Percentiles rank a stretch among this genome's conserved stretches.
phyloP scores from a whole-genome alignment of 2,797 vertebrate species.

The Cynopterus sphinx region DNA sequence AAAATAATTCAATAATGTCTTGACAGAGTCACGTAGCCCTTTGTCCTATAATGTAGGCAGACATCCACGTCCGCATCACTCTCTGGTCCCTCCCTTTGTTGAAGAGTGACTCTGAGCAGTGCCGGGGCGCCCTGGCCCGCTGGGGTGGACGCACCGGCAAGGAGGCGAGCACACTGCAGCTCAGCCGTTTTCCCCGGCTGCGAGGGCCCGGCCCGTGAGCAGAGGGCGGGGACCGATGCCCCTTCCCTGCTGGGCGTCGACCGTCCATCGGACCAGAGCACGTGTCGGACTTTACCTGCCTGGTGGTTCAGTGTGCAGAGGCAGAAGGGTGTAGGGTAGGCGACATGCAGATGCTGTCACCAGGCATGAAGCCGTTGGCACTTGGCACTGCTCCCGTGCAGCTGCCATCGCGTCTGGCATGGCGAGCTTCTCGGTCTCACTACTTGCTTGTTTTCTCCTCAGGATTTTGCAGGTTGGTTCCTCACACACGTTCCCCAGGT shows the following conservation, averaged over 20 bases:
- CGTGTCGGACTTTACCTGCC: neutral
- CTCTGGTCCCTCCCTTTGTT: neutral
- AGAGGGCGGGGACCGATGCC: neutral
- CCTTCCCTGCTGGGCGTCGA: neutral
- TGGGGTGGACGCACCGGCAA: neutral
- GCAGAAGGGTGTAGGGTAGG: too few relatives aligned
- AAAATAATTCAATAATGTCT: neutral
- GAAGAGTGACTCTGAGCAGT: neutral
- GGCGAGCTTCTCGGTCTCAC: too few relatives aligned
- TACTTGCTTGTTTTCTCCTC: neutral
- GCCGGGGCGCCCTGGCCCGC: neutral
- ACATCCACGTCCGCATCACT: fast-evolving
- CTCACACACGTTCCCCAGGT: conserved; percentile 94
- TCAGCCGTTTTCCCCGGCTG: neutral
- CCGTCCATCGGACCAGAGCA: neutral
- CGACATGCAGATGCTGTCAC: too few relatives aligned
- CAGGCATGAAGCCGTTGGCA: fast-evolving
- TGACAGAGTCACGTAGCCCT: neutral
- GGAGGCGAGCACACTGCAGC: fast-evolving
- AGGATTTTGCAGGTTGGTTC: conserved; percentile 95
- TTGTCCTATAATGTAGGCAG: fast-evolving
- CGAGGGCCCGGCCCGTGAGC: neutral
- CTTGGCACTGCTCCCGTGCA: too few relatives aligned
- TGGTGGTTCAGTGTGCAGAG: neutral
- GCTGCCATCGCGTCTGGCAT: fast-evolving